Evolutionary conservation across 2,888 invertebrate species (phyloP), one percentile per base, ranked within the genome.

Genomic region (Netelia fuscicornis): DNA sequence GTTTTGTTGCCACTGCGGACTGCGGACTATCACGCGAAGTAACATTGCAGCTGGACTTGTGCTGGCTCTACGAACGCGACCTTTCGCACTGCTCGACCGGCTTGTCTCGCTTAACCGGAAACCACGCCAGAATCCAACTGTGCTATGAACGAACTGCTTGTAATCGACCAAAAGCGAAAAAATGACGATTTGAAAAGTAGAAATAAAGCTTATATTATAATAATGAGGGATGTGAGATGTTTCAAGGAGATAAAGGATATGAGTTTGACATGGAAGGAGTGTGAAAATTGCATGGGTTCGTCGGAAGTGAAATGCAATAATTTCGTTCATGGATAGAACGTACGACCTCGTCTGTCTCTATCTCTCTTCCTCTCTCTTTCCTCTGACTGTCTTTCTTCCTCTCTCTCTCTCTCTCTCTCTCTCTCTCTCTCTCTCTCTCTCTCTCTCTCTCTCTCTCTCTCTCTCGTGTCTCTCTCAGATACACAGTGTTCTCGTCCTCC

Each of bases 21-120:
- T 87, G 87, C 87, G 83, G 83, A 71, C 79, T 85, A 87, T 86
- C 87, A 87, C 86, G 87, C 87, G 83, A 87, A 70, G 81, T 64
- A 62, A 48, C 13, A 3, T 48, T 13, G 48, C 48, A 9, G 52
- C 52, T 52, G 9, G 37, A 64, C 64, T 42, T 64, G 65, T 42
- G 30, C n/a, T 44, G 13, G n/a, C 20, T 67, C 20, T 56, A 13
- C 62, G 37, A 64, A 62, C 52, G 52, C 25, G 13, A 52, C 76
- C n/a, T 58, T 67, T 67, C 44, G 9, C 58, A 48, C 13, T 76
- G 54, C 56, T 67, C 58, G n/a, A 5, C 23, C 30, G 10, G 30
- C 30, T 9, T 13, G 37, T n/a, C 11, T 37, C 30, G n/a, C n/a
- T n/a, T 10, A 64, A 30, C n/a, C 37, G 13, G 2, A 30, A 37